Conservation (phyloP, 2,888 invertebrate genomes). For the Sminthurinus aureus region DNA sequence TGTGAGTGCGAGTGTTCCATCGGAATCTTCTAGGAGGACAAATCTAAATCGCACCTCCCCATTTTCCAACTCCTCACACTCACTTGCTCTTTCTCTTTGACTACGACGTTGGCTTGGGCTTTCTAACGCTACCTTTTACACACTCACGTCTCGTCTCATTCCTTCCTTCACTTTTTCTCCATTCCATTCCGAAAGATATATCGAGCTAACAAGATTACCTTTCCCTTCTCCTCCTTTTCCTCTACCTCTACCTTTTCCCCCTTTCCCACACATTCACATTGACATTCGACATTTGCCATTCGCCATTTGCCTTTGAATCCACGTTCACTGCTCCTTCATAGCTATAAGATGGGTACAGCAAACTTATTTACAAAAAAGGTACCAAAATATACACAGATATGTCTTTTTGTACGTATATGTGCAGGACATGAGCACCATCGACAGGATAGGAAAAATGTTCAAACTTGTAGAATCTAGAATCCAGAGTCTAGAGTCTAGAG, state of each 20-base stretch:
- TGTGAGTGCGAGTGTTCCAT: slow-evolving; percentile 15
- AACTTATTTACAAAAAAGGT: no score
- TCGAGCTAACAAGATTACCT: background rate
- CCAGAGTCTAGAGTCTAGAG: no score
- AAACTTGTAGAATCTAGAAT: no score
- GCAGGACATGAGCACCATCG: no score
- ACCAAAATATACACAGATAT: no score
- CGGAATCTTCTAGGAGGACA: slow-evolving; percentile 11
- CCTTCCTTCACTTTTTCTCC: background rate
- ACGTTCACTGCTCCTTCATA: no score
- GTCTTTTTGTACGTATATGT: no score
- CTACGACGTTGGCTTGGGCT: background rate
- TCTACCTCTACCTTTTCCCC: background rate
- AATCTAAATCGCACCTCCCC: slow-evolving; percentile 2
- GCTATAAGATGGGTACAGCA: no score
- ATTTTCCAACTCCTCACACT: slow-evolving; percentile 6
- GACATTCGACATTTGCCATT: no score
- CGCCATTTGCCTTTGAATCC: no score
- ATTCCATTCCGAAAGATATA: background rate
- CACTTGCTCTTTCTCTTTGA: background rate
- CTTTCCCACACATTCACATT: background rate
- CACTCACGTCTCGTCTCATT: background rate
- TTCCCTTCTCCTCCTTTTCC: background rate
- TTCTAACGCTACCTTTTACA: background rate
- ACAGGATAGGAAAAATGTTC: no score